These are phyloP conservation scores for Anadara kagoshimensis DNA, from an alignment of 1,140 invertebrate genomes.

Conservation along the genomic window DNA sequence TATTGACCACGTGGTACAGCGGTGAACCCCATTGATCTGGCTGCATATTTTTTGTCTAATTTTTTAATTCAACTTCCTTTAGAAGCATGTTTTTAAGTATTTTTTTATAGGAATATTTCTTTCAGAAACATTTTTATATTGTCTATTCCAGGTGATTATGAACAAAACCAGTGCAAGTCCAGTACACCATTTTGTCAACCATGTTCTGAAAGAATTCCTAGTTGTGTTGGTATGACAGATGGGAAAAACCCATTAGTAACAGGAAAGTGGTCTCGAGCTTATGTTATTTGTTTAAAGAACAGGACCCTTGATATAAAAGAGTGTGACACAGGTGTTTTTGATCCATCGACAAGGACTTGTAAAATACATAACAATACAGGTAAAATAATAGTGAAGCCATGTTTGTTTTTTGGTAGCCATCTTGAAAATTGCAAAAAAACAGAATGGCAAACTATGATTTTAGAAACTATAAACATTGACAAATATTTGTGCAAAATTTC, in stretches of 20 bases:
- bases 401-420: too few relatives aligned
- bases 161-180: constrained; percentile 32
- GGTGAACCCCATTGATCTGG: too few relatives aligned
- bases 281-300: constrained; percentile 43
- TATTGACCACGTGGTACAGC: too few relatives aligned
- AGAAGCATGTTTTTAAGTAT: too few relatives aligned
- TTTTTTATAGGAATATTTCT: too few relatives aligned
- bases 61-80: too few relatives aligned
- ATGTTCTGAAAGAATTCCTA: constrained; percentile 35
- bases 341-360: constrained; percentile 32
- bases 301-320: constrained; percentile 26
- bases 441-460: constrained; percentile 26
- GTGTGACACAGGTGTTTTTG: constrained; percentile 39
- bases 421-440: too few relatives aligned
- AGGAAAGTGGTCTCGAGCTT: constrained; percentile 37
- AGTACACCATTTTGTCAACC: constrained; percentile 28
- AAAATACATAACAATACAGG: constrained; percentile 26
- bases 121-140: not conserved
- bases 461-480: constrained; percentile 20
- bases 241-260: constrained; percentile 31
- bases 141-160: constrained; percentile 40
- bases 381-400: too few relatives aligned
- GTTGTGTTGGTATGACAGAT: constrained; percentile 36
- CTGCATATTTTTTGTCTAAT: too few relatives aligned
- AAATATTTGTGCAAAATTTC: too few relatives aligned